phyloP scores from a whole-genome alignment of 2,888 invertebrate species.

The Seladonia tumulorum region DNA sequence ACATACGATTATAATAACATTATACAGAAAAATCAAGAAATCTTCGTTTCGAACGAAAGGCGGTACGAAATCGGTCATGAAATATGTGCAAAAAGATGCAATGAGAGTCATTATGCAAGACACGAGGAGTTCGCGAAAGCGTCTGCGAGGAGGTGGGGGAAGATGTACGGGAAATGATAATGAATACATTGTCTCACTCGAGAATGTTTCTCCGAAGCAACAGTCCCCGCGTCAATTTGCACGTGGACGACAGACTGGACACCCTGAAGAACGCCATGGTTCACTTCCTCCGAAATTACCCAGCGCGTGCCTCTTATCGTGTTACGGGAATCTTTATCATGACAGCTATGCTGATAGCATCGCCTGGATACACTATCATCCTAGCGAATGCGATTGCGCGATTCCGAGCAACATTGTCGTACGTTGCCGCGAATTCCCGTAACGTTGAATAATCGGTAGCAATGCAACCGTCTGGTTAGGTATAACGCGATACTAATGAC shows the following conservation, averaged over 20 bases:
- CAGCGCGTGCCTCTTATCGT: not conserved
- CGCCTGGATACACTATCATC: not conserved
- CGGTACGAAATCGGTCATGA: too few relatives aligned
- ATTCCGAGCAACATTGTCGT: slow-evolving; percentile 7
- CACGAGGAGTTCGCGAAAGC: not conserved
- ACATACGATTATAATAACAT: too few relatives aligned
- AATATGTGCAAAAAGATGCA: not conserved
- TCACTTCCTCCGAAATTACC: not conserved
- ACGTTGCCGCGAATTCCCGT: not conserved
- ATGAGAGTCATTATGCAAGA: not conserved
- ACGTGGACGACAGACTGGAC: not conserved
- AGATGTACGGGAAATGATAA: not conserved
- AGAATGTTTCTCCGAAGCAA: not conserved
- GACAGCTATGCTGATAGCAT: not conserved
- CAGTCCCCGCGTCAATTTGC: not conserved
- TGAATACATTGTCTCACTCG: not conserved
- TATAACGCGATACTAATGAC: slow-evolving; percentile 29
- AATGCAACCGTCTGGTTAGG: slow-evolving; percentile 5
- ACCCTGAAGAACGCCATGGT: not conserved
- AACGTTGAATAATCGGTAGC: slow-evolving; percentile 55
- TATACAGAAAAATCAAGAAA: too few relatives aligned
- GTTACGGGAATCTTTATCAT: not conserved
- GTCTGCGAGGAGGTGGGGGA: not conserved
- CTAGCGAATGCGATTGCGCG: not conserved
- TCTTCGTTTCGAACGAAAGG: too few relatives aligned